Conservation (phyloP, 1,140 invertebrate species). For the Drosophila oshimai region DNA sequence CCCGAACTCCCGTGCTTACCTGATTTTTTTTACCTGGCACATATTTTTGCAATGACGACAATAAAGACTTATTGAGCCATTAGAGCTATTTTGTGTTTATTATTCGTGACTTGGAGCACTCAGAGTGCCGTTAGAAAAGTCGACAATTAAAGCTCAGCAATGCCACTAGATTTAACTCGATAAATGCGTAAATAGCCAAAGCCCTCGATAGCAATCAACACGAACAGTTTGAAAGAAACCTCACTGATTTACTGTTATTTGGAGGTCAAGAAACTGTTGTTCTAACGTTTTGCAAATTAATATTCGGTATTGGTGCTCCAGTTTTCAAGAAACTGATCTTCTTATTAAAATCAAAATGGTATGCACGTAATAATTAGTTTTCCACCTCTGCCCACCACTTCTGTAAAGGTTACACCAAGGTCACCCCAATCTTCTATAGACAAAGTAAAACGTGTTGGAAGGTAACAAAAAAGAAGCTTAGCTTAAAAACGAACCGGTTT, state of each 20-base stretch:
- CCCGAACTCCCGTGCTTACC: not conserved
- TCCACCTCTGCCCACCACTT: not conserved
- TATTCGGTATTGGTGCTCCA: not conserved
- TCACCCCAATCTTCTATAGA: not conserved
- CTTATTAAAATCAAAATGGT: not conserved
- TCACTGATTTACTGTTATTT: not conserved
- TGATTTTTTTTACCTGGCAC: slow-evolving; percentile 6
- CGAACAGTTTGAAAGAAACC: too few relatives aligned
- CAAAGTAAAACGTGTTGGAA: not conserved
- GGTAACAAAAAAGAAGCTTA: too few relatives aligned
- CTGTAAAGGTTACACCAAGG: too few relatives aligned
- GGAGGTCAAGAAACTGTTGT: slow-evolving; percentile 5
- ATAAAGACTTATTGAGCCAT: slow-evolving; percentile 11
- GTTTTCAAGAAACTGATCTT: not conserved
- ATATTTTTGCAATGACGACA: slow-evolving; percentile 1
- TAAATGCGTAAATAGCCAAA: not conserved
- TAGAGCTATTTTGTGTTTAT: slow-evolving; percentile 20
- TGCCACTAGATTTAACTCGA: slow-evolving; percentile 4
- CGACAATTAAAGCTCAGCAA: slow-evolving; percentile 6
- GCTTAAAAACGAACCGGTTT: slow-evolving; percentile 15
- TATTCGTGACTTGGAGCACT: slow-evolving; percentile 20
- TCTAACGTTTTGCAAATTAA: not conserved
- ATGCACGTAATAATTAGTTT: not conserved
- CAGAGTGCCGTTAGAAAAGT: slow-evolving; percentile 18
- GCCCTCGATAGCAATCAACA: not conserved